Base-by-base conservation (phyloP, 1,140 invertebrate species). In the Pinna nobilis region DNA sequence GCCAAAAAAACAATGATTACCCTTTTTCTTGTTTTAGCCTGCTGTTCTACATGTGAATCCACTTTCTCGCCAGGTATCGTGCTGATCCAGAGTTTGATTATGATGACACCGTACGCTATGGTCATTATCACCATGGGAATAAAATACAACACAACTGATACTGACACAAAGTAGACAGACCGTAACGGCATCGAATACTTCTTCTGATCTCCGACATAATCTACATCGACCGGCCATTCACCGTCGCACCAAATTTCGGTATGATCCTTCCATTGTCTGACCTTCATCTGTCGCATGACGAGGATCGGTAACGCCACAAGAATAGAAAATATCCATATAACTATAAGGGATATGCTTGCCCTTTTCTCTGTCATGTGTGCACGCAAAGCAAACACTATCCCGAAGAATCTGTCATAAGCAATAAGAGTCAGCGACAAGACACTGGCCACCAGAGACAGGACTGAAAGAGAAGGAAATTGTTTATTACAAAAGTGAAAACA, bases 361-460 rank as follows among this genome's bases (percentile, higher is more conserved):
- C 78, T 74, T 32, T 81, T 75, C 13, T 81, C 78, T 15, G 82
- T 80, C 79, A 88, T 82, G 57, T 85, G 82, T n/a, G 83, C 84
- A 53, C 82, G 82, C 67, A 88, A 67, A 1, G 86, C 84, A 64
- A 84, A 88, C 0, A 88, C 84, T 39, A 88, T 86, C 20, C 86
- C 87, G 70, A 86, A 86, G 76, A 88, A 88, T 35, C 90, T 82
- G 76, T 91, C 90, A 64, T 89, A 88, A 1, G 90, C 86, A 53
- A 91, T 90, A 25, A 89, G 82, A 0, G 88, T 88, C 44, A 91
- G 70, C 1, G 90, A 90, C 25, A 91, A 77, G 0, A 91, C 90
- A 67, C 89, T 90, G 13, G 87, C 85, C 7, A 89, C 87, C 67
- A 91, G 74, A 53, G 88, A 89, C 3, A 90, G 84, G 74, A 90